Evolutionary conservation across 2,888 invertebrate species (phyloP), one percentile per base, ranked within the genome.

Genomic region (Thymelicus acteon): DNA sequence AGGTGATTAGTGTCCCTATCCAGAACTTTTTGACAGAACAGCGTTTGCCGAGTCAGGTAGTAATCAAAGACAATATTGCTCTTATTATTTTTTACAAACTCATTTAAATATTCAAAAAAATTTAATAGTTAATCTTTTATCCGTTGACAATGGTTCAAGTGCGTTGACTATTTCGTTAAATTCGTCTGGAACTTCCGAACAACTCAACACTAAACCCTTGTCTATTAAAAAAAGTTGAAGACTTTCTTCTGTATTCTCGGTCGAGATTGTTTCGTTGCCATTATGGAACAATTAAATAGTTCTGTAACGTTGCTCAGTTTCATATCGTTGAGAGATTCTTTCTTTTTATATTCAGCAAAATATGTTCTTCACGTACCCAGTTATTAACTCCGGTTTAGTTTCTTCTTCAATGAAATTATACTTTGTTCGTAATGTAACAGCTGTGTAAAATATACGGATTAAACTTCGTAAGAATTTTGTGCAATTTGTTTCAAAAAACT

Each of bases 221-320:
- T 63, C 37, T 62, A 24, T 31, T 69, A 54, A 69, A 69, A 69
- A 63, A 69, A 60, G 62, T 68, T 49, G 39, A 61, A 68, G 47
- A 62, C 39, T 69, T 37, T 49, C 39, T 15, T 62, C 60, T 40
- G 60, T 60, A 24, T 67, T 58, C 60, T 40, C 54, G 31, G 57
- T 58, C 39, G 63, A 63, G 10, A 63, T 63, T 40, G 48, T 69
- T 60, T 47, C 48, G 47, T 63, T 48, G 15, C 19, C 31, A 58
- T 63, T 62, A 69, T 58, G 39, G 69, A 63, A 58, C 60, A 61
- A 69, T 69, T 69, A 69, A 57, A 47, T 62, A 68, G 57, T 62
- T 69, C 57, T 24, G 13, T 48, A 69, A 63, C 68, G 48, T 31
- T 62, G 47, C 62, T 47, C 67, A 37, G 61, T 57, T 68, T 62